phyloP scores from a whole-genome alignment of 2,888 invertebrate species.

The Leuctra nigra region DNA sequence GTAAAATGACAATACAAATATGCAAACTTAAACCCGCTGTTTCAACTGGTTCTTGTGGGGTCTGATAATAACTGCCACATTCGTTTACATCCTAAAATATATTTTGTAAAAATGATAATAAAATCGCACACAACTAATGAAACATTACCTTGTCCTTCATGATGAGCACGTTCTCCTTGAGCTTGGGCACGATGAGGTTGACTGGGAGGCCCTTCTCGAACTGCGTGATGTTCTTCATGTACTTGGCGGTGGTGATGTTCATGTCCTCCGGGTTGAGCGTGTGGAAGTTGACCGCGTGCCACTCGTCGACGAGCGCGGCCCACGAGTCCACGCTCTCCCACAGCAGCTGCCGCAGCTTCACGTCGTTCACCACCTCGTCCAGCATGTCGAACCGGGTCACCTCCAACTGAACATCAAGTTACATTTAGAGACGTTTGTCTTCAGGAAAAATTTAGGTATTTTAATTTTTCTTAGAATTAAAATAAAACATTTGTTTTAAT shows the following conservation, averaged over 20 bases:
- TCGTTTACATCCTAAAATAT: too few species aligned
- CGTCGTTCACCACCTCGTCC: conserved; percentile 71
- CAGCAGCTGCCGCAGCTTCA: conserved; percentile 69
- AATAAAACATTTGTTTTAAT: too few species aligned
- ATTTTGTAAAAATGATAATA: too few species aligned
- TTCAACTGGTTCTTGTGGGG: too few species aligned
- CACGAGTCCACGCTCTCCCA: conserved; percentile 75
- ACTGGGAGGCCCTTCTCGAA: conserved; percentile 77
- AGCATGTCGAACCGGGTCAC: conserved; percentile 74
- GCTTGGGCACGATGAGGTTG: conserved; percentile 69
- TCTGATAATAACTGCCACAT: too few species aligned
- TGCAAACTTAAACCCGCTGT: too few species aligned
- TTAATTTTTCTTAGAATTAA: too few species aligned
- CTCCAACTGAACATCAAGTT: conserved; percentile 67
- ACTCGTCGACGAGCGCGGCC: conserved; percentile 57
- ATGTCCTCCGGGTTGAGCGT: conserved; percentile 69
- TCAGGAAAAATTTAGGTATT: neutral
- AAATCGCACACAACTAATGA: too few species aligned
- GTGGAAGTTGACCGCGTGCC: conserved; percentile 58
- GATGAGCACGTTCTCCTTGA: conserved; percentile 69
- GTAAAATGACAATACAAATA: too few species aligned
- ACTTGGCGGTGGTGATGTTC: conserved; percentile 55
- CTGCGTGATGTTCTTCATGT: conserved; percentile 64
- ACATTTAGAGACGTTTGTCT: neutral
- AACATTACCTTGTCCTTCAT: conserved; percentile 65